phyloP scores from a whole-genome alignment of 2,113 vertebrate species.

The Orientallactaga bullata region DNA sequence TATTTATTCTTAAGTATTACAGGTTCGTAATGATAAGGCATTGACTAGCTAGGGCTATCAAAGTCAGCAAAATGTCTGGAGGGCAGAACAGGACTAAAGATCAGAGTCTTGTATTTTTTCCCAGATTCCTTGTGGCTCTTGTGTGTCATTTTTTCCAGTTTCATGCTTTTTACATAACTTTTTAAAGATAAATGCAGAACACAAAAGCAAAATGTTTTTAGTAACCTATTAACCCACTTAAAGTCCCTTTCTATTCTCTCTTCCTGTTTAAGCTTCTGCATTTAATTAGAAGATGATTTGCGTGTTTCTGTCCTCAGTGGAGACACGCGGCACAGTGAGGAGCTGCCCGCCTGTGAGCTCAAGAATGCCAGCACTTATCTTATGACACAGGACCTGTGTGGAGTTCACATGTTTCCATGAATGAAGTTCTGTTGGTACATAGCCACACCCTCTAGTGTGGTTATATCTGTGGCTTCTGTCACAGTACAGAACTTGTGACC shows the following conservation, averaged over 20 bases:
- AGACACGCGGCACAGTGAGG: neutral
- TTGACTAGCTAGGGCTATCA: neutral
- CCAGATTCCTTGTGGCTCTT: neutral
- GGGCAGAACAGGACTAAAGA: neutral
- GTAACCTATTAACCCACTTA: neutral
- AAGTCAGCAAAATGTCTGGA: neutral
- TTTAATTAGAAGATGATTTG: constrained; percentile 25
- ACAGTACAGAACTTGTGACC: too few species aligned
- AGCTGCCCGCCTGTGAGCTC: neutral
- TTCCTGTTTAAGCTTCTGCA: constrained; percentile 37
- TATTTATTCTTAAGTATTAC: neutral
- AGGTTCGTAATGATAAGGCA: neutral
- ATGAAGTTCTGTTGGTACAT: neutral
- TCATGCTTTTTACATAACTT: constrained; percentile 20
- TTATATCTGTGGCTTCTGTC: neutral
- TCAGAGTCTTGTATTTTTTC: constrained; percentile 19
- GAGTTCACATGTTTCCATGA: neutral
- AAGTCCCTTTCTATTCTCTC: neutral
- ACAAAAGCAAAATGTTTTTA: neutral
- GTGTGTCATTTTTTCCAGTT: neutral
- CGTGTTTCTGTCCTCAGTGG: neutral
- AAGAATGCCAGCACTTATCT: neutral
- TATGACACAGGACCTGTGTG: neutral
- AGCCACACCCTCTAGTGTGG: neutral
- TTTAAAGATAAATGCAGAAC: neutral